Evolutionary conservation across 2,888 invertebrate genomes (phyloP), one percentile per base, ranked within the genome.

Genomic region (Ophioninae sp.): DNA sequence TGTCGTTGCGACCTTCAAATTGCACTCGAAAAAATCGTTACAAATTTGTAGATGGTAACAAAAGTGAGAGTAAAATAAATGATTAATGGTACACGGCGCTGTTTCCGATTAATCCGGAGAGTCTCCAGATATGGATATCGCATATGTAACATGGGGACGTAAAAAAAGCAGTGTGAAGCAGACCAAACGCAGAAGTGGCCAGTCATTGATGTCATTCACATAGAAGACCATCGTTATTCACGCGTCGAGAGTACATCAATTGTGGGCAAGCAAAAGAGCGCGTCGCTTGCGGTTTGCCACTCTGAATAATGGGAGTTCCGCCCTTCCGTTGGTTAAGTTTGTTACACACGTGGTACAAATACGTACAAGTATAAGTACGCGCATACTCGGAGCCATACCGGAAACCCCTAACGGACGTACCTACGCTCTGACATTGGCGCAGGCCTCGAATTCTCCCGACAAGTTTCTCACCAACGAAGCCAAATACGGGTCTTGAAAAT

Each of bases 341-440:
- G 30, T 23, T 17, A 50, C 23, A 23, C 68, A n/a, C 67, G 21
- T 20, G 41, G n/a, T 10, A 67, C 10, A 44, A 5, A 57, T 37
- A 70, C 6, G 23, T 3, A 65, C 56, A 20, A 64, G 80, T 23
- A 70, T 37, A 30, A n/a, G 37, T 23, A 30, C 44, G 20, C 68
- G 50, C 39, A 59, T 50, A 44, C 23, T n/a, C 39, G 67, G 37
- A 64, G 56, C 79, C 68, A 68, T 82, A 85, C 77, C 85, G 86
- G 86, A 85, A 86, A 82, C 83, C 77, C 83, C 81, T 74, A 82
- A 81, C 82, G 81, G 85, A 77, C 84, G 85, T 76, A 69, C 75
- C 68, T 56, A 74, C 23, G n/a, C 30, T 44, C 30, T 10, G 17
- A 44, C 85, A 86, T 82, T 78, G 86, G 86, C 86, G 86, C 67